These are phyloP conservation scores for Gadus chalcogrammus DNA, from an alignment of 2,113 vertebrate species.

Conservation along the genomic window DNA sequence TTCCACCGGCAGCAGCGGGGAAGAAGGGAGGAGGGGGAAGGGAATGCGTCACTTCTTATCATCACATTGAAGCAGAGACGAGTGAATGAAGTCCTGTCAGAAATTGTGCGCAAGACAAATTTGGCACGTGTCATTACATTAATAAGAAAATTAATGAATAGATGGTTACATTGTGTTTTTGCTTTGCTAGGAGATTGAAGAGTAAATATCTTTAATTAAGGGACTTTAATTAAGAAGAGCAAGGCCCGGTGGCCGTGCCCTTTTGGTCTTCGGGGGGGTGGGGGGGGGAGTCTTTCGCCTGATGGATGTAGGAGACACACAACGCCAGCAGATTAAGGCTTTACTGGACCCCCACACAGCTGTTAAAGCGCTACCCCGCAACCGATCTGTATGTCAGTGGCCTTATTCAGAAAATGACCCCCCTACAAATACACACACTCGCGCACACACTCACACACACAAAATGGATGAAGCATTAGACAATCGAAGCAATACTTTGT, in stretches of 20 bases:
- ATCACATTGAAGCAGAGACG: background rate
- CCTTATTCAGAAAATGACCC: background rate
- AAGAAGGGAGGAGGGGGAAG: slow-evolving; percentile 14
- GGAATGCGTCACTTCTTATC: background rate
- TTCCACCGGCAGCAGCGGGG: slow-evolving; percentile 47
- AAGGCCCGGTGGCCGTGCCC: background rate
- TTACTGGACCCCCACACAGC: background rate
- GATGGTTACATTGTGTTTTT: background rate
- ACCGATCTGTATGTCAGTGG: background rate
- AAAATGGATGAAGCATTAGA: background rate
- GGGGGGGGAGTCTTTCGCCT: background rate
- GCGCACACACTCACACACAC: background rate
- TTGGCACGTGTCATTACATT: too few species aligned
- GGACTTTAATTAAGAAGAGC: background rate
- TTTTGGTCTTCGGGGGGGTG: background rate
- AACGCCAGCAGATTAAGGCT: background rate
- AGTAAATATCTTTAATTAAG: background rate
- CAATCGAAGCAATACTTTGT: too few species aligned
- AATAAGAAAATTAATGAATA: too few species aligned
- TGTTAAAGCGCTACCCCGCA: background rate
- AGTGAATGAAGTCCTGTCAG: background rate
- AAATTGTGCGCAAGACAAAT: background rate
- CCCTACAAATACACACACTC: background rate
- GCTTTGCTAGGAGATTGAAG: background rate
- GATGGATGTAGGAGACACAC: background rate